Percentiles rank a stretch among this genome's conserved stretches.
These are phyloP conservation scores for Pantherophis alleghaniensis DNA, from an alignment of 2,797 vertebrate species.

Conservation along the genomic window DNA sequence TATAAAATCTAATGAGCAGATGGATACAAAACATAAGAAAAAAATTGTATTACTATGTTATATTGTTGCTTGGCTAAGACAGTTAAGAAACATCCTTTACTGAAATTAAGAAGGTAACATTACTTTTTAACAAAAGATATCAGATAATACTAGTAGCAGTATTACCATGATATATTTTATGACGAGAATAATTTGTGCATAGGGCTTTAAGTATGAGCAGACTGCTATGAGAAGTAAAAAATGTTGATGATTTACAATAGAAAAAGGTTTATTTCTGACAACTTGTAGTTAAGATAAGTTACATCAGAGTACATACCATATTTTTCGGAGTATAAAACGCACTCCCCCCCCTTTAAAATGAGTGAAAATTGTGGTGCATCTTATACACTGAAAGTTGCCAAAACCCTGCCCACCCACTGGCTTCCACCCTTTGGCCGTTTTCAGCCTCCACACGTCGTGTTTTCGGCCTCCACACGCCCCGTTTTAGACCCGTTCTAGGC, in stretches of 20 bases:
- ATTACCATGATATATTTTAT: neutral
- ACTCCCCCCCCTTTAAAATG: too few species aligned
- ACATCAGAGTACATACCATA: neutral
- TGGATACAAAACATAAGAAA: neutral
- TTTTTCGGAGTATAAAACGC: too few species aligned
- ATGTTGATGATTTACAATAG: rapidly evolving
- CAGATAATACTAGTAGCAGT: neutral
- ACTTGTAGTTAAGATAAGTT: slow-evolving; percentile 28
- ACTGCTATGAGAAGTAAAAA: neutral
- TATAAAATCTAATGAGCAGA: neutral
- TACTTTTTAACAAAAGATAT: neutral
- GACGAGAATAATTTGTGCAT: slow-evolving; percentile 24
- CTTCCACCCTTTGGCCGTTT: too few species aligned
- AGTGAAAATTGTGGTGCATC: too few species aligned
- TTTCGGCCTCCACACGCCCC: too few species aligned
- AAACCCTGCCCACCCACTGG: too few species aligned
- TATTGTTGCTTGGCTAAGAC: neutral
- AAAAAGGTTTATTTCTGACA: neutral
- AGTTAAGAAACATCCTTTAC: neutral
- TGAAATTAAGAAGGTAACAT: neutral
- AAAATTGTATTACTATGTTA: neutral
- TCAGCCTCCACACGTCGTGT: too few species aligned
- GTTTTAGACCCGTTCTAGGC: too few species aligned
- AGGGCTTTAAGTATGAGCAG: neutral
- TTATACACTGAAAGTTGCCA: too few species aligned